These are phyloP conservation scores for Pseudeuparius sepicola DNA, from an alignment of 2,888 invertebrate genomes.

Conservation along the genomic window DNA sequence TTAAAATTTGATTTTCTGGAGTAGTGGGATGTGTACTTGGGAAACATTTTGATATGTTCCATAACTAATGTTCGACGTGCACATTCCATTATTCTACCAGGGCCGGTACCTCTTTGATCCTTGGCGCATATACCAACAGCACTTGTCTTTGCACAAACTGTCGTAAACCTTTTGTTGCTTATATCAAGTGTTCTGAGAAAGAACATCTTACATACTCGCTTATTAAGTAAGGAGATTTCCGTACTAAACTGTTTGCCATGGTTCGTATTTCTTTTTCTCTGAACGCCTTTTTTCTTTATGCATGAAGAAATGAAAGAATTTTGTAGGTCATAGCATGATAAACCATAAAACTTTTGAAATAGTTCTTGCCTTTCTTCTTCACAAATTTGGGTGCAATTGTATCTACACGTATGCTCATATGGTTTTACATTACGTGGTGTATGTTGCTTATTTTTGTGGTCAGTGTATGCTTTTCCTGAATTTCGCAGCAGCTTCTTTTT, in stretches of 20 bases:
- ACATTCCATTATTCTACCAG: too few relatives aligned
- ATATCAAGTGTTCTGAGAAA: too few relatives aligned
- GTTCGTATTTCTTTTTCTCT: too few relatives aligned
- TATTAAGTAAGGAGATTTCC: too few relatives aligned
- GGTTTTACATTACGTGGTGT: conserved; percentile 5
- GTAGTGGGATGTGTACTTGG: too few relatives aligned
- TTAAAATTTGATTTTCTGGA: too few relatives aligned
- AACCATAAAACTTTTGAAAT: conserved; percentile 12
- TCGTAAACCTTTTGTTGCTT: too few relatives aligned
- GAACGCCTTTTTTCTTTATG: conserved; percentile 5
- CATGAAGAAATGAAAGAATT: conserved; percentile 1
- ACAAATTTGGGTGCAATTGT: conserved; percentile 6
- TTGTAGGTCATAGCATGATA: conserved; percentile 5
- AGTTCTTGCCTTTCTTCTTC: conserved; percentile 11
- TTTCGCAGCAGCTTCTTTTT: conserved; percentile 11
- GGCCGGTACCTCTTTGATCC: conserved; percentile 6
- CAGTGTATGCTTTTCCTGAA: conserved; percentile 11
- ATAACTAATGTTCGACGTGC: conserved; percentile 6
- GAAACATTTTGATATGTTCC: too few relatives aligned
- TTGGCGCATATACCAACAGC: conserved; percentile 4
- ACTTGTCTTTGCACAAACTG: conserved; percentile 5
- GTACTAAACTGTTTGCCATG: too few relatives aligned
- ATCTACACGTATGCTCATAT: conserved; percentile 9
- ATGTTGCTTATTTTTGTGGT: conserved; percentile 4
- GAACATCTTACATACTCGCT: too few relatives aligned